Percentiles rank a stretch among this genome's conserved stretches.
Conservation (phyloP, 1,140 invertebrate species). For the Stegodyphus dumicola region DNA sequence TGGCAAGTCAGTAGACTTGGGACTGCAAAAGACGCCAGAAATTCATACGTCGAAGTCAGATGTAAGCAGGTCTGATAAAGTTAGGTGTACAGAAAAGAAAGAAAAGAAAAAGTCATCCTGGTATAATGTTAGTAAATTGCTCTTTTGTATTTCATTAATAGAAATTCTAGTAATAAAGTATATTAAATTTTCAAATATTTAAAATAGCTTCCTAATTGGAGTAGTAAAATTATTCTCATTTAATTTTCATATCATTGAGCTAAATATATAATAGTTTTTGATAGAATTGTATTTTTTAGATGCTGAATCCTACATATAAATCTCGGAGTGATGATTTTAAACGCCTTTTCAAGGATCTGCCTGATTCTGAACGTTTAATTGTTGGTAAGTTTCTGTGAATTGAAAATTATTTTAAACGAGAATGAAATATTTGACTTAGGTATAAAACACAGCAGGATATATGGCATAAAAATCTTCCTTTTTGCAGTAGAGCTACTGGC, state of each 20-base stretch:
- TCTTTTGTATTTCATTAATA: too few relatives aligned
- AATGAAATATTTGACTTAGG: too few relatives aligned
- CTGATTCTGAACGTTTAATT: slow-evolving; percentile 88
- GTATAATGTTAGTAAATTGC: slow-evolving; percentile 67
- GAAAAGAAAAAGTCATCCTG: slow-evolving; percentile 66
- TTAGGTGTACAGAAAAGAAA: slow-evolving; percentile 65
- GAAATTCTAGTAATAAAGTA: too few relatives aligned
- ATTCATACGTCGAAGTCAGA: slow-evolving; percentile 36
- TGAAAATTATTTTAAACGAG: too few relatives aligned
- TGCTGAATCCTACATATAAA: slow-evolving; percentile 93
- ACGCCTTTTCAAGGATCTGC: slow-evolving; percentile 90
- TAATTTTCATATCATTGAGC: too few relatives aligned
- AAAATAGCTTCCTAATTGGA: too few relatives aligned
- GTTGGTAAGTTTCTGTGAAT: slow-evolving; percentile 78
- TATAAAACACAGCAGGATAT: too few relatives aligned
- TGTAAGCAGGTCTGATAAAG: slow-evolving; percentile 34
- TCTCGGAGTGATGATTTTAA: slow-evolving; percentile 92
- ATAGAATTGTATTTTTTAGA: slow-evolving; percentile 65
- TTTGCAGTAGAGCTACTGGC: too few relatives aligned
- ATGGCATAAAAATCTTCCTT: too few relatives aligned
- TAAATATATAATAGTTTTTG: too few relatives aligned
- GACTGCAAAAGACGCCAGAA: slow-evolving; percentile 33
- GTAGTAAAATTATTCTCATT: too few relatives aligned
- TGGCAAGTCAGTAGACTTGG: slow-evolving; percentile 58
- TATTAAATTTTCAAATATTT: too few relatives aligned